Percentiles rank a stretch among this genome's conserved stretches.
Conservation (phyloP, 2,113 vertebrate species). For the Setophaga coronata region DNA sequence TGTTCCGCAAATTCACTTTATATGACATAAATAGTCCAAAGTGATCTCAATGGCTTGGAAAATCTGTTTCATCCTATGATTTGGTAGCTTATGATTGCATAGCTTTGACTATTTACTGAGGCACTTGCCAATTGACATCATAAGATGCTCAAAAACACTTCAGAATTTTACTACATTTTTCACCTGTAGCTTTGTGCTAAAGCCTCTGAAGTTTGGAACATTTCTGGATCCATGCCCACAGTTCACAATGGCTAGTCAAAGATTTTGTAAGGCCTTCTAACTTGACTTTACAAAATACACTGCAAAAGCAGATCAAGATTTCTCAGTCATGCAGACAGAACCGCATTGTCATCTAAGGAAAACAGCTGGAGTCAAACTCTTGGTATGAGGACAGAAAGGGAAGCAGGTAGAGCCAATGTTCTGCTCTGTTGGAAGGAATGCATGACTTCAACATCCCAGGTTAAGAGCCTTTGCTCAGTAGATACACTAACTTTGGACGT, state of each 20-base stretch:
- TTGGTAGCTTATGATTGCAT: background rate
- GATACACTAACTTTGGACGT: background rate
- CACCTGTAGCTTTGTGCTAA: background rate
- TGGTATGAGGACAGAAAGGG: background rate
- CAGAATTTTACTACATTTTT: background rate
- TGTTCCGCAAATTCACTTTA: background rate
- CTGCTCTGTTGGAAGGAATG: background rate
- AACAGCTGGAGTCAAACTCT: accelerated
- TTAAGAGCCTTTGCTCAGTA: background rate
- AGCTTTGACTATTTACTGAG: background rate
- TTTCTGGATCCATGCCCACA: background rate
- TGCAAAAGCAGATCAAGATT: background rate
- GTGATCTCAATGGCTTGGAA: background rate
- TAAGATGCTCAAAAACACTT: background rate
- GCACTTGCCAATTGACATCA: background rate
- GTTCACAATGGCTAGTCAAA: background rate
- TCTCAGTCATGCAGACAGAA: background rate
- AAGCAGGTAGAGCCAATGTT: background rate
- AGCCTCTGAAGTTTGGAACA: background rate
- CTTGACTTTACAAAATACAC: background rate
- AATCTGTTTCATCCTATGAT: background rate
- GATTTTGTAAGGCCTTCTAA: background rate
- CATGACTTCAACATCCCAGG: background rate
- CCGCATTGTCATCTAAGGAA: background rate
- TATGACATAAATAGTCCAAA: background rate